Evolutionary conservation across 2,113 vertebrate genomes (phyloP).

Genomic region (Pteropus alecto): DNA sequence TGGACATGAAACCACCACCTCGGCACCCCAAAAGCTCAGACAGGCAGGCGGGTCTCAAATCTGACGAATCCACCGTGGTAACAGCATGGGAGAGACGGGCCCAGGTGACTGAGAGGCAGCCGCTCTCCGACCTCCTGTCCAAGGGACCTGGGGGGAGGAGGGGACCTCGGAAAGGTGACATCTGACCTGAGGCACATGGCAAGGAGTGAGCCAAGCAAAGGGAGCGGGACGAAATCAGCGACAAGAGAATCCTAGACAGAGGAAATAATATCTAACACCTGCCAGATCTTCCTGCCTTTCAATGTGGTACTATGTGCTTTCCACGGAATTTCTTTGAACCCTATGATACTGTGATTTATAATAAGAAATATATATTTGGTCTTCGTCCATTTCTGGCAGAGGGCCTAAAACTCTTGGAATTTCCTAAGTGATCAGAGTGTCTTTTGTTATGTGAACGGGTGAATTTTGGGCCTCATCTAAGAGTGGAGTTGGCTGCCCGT

Average conservation of each 20-base stretch:
- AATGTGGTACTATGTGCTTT: accelerated
- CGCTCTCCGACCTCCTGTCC: accelerated
- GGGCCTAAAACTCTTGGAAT: neutral
- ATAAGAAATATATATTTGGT: neutral
- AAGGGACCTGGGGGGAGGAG: neutral
- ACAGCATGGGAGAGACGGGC: neutral
- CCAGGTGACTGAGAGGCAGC: too few species aligned
- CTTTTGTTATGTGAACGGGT: neutral
- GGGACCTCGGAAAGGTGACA: neutral
- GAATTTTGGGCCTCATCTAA: neutral
- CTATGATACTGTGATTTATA: neutral
- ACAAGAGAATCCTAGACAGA: neutral
- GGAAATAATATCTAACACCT: too few species aligned
- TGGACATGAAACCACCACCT: neutral
- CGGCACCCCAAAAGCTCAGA: neutral
- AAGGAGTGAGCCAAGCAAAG: neutral
- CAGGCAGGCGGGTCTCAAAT: neutral
- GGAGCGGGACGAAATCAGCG: neutral
- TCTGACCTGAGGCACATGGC: neutral
- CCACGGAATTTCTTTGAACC: neutral
- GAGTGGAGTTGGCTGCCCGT: too few species aligned
- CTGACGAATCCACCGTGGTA: neutral
- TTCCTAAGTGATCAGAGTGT: neutral
- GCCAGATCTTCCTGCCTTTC: neutral
- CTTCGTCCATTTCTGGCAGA: neutral